These are phyloP conservation scores for Ochropleura plecta DNA, from an alignment of 2,888 invertebrate species.

Conservation along the genomic window DNA sequence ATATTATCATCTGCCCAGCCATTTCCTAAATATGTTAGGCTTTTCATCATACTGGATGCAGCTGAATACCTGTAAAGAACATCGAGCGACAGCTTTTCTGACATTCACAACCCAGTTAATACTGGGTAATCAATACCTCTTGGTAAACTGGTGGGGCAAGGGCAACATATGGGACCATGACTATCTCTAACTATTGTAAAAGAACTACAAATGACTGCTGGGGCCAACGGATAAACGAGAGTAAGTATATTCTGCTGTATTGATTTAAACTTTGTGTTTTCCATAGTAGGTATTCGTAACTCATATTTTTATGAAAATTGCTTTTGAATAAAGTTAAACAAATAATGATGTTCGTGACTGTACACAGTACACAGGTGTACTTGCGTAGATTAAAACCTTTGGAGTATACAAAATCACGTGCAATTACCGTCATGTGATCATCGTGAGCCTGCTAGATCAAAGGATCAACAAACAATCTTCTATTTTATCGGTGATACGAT, in stretches of 20 bases:
- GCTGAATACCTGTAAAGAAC: too few relatives aligned
- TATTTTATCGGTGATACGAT: not conserved
- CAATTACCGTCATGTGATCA: constrained; percentile 31
- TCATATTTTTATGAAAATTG: not conserved
- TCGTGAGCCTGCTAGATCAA: constrained; percentile 14
- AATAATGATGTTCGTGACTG: not conserved
- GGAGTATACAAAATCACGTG: constrained; percentile 29
- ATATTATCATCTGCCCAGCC: not conserved
- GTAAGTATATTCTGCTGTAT: not conserved
- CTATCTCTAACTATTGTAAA: not conserved
- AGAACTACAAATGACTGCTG: not conserved
- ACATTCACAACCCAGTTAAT: not conserved
- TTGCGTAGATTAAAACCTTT: not conserved
- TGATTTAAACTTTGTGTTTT: not conserved
- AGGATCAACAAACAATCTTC: constrained; percentile 25
- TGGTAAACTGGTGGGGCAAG: too few relatives aligned
- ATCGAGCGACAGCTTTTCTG: not conserved
- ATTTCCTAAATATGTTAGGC: not conserved
- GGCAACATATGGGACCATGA: not conserved
- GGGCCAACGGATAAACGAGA: not conserved
- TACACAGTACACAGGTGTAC: not conserved
- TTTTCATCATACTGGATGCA: not conserved
- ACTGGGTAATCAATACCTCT: not conserved
- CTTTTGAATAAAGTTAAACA: not conserved
- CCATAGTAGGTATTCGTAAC: not conserved